A percentile compares a stretch with the other conserved stretches of the same genome.
These are phyloP conservation scores for Mycalesis mineus DNA, from an alignment of 2,888 invertebrate species.

Conservation along the genomic window DNA sequence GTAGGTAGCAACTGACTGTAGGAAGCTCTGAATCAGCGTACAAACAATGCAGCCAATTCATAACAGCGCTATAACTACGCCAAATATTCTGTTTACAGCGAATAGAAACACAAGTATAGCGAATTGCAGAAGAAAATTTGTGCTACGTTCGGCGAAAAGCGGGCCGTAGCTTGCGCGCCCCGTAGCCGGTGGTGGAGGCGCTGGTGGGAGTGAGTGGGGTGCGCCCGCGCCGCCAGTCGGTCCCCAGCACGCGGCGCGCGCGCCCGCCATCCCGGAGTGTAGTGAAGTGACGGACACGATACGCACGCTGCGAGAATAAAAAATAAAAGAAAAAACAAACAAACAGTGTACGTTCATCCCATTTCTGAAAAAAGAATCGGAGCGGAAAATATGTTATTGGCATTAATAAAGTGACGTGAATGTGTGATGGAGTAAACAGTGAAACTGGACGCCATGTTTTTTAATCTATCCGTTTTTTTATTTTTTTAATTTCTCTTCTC, in stretches of 20 bases:
- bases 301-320: slow-evolving; percentile 33
- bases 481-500: slow-evolving; percentile 10
- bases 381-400: slow-evolving; percentile 69
- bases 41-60: no score
- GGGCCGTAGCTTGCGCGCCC: slow-evolving; percentile 56
- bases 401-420: slow-evolving; percentile 74
- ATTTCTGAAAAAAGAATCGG: slow-evolving; percentile 11
- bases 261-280: slow-evolving; percentile 54
- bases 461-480: slow-evolving; percentile 39
- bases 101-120: neutral
- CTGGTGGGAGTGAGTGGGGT: slow-evolving; percentile 77
- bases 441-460: slow-evolving; percentile 59
- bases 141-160: slow-evolving; percentile 34
- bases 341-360: slow-evolving; percentile 58
- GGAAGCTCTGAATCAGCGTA: neutral
- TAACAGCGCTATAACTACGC: neutral
- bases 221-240: slow-evolving; percentile 71
- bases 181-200: slow-evolving; percentile 65
- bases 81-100: neutral
- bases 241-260: slow-evolving; percentile 60
- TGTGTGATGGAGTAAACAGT: slow-evolving; percentile 59
- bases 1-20: neutral
- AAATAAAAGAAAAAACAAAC: slow-evolving; percentile 17
- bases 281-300: slow-evolving; percentile 46
- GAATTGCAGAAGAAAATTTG: slow-evolving; percentile 1